Evolutionary conservation across 2,888 invertebrate species (phyloP), one percentile per base, ranked within the genome.

Genomic region (Platycnemis pennipes): DNA sequence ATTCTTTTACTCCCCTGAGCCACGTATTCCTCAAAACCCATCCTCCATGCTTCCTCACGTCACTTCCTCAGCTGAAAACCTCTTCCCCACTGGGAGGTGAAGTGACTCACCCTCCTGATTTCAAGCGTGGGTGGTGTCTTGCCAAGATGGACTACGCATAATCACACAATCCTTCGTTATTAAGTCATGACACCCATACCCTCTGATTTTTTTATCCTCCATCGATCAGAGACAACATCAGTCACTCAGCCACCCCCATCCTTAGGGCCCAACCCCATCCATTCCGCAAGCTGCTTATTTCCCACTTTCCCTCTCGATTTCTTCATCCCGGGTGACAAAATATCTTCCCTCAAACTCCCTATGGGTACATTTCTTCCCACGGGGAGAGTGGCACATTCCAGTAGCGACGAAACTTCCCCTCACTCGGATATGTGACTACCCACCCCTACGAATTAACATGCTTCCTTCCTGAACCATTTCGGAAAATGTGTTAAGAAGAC

Each of bases 91-190:
- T 2, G 19, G n/a, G n/a, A 8, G 7, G 63, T 26, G 8, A 26
- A 22, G 63, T 31, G 16, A 4, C 77, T 77, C 11, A 13, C 37
- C 8, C 77, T n/a, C 63, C n/a, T 16, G 3, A 22, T 26, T 63
- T n/a, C 19, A 2, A 7, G 26, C 1, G 26, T 22, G 26, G 77
- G 37, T 1, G 37, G n/a, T 91, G 89, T 42, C 89, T 44, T 46
- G 31, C 89, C 26, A 91, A 91, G 91, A 91, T 69, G 69, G 69
- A 91, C 91, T 44, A 91, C 63, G 44, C 63, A 69, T 91, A 91
- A 91, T 91, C 63, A 22, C 45, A 44, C 42, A 69, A 69, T 91
- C 91, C 63, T 26, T 22, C 63, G 44, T 91, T 91, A 91, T 91
- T 91, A 91, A 91, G 49, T 69, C 44, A 69, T 63, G 63, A 13